phyloP scores from a whole-genome alignment of 2,113 vertebrate genomes.

The Probosciger aterrimus region DNA sequence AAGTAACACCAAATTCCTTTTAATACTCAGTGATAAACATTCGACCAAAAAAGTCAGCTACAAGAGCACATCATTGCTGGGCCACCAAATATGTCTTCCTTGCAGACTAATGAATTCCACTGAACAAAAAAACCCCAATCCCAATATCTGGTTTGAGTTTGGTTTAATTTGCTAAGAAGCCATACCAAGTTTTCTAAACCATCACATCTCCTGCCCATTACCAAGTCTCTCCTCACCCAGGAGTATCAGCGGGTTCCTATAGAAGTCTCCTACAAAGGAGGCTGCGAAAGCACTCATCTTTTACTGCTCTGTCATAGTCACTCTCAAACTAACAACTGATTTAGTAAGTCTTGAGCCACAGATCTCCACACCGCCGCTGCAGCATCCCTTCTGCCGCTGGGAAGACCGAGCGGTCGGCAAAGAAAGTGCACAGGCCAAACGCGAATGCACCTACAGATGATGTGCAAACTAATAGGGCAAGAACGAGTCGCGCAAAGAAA shows the following conservation, averaged over 20 bases:
- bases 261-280: background rate
- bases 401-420: background rate
- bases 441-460: background rate
- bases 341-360: background rate
- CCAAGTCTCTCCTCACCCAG: background rate
- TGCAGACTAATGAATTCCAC: background rate
- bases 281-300: background rate
- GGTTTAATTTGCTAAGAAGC: background rate
- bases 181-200: background rate
- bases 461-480: background rate
- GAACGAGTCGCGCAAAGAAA: background rate
- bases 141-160: background rate
- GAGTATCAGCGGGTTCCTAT: background rate
- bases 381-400: background rate
- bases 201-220: background rate
- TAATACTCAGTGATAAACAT: background rate
- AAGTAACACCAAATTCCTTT: conserved; percentile 20
- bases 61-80: background rate
- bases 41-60: background rate
- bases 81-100: background rate
- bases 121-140: background rate
- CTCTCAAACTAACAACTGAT: too few relatives aligned
- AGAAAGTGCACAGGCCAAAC: background rate
- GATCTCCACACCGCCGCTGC: background rate
- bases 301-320: background rate